Percentiles rank a stretch among this genome's conserved stretches.
These are phyloP conservation scores for Lethocerus indicus DNA, from an alignment of 1,140 invertebrate species.

Conservation along the genomic window DNA sequence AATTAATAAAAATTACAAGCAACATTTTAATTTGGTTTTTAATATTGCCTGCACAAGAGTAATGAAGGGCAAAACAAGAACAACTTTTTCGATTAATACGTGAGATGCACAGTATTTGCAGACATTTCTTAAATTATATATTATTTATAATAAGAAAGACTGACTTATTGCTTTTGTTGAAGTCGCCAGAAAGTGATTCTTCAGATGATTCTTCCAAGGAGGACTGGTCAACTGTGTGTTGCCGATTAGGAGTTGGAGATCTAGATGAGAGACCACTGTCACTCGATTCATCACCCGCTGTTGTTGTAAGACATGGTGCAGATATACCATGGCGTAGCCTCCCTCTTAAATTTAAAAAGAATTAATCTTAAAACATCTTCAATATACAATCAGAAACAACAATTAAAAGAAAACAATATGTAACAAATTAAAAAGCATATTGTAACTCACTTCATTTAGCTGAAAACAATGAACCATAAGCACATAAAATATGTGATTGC, in stretches of 20 bases:
- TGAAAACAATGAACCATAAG: not conserved
- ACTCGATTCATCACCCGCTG: not conserved
- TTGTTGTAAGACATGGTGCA: not conserved
- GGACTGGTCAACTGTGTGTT: not conserved
- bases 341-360: not conserved
- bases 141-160: not conserved
- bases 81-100: not conserved
- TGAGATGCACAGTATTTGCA: not conserved
- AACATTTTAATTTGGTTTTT: too few relatives aligned
- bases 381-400: not conserved
- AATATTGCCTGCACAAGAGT: not conserved
- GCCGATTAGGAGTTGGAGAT: not conserved
- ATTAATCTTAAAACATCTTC: not conserved
- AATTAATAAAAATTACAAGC: too few relatives aligned
- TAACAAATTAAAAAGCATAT: not conserved
- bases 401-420: not conserved
- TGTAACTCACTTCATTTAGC: not conserved
- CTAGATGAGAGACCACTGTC: conserved; percentile 2
- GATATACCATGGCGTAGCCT: not conserved
- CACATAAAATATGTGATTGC: not conserved
- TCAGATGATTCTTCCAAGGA: not conserved
- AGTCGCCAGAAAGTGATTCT: not conserved
- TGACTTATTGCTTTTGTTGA: not conserved
- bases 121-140: not conserved
- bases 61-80: not conserved